Evolutionary conservation across 2,113 vertebrate genomes (phyloP).

Genomic region (Tyto alba): DNA sequence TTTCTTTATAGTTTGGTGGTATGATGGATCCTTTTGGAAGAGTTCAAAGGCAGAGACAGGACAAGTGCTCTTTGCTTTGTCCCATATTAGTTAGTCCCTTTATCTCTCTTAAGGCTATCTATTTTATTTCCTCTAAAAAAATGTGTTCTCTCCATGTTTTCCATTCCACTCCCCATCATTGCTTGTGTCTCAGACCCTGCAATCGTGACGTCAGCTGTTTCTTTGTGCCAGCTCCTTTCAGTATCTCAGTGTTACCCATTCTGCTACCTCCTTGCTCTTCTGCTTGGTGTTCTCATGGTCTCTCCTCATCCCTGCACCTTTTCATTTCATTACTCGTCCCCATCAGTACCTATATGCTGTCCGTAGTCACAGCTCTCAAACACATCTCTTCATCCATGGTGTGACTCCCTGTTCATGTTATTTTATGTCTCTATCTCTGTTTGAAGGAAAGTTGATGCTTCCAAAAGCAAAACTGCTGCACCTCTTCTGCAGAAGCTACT

Average conservation of each 20-base stretch:
- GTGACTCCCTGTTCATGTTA: background rate
- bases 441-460: background rate
- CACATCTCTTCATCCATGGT: background rate
- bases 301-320: background rate
- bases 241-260: too few species aligned
- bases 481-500: background rate
- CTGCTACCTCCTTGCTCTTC: background rate
- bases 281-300: background rate
- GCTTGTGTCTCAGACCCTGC: background rate
- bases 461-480: background rate
- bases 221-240: background rate
- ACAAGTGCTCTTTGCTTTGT: background rate
- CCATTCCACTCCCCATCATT: background rate
- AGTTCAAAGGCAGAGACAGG: background rate
- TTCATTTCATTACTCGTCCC: background rate
- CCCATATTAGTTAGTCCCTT: background rate
- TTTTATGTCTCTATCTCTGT: background rate
- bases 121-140: background rate
- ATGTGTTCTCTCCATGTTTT: background rate
- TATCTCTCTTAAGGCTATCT: background rate
- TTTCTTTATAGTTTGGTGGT: background rate
- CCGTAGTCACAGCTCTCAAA: background rate
- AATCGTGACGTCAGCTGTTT: rapidly evolving
- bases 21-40: background rate
- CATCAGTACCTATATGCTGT: background rate